A percentile compares a stretch with the other conserved stretches of the same genome.
Evolutionary conservation across 2,797 vertebrate species (phyloP).

Genomic region (Ctenosaura bakeri): DNA sequence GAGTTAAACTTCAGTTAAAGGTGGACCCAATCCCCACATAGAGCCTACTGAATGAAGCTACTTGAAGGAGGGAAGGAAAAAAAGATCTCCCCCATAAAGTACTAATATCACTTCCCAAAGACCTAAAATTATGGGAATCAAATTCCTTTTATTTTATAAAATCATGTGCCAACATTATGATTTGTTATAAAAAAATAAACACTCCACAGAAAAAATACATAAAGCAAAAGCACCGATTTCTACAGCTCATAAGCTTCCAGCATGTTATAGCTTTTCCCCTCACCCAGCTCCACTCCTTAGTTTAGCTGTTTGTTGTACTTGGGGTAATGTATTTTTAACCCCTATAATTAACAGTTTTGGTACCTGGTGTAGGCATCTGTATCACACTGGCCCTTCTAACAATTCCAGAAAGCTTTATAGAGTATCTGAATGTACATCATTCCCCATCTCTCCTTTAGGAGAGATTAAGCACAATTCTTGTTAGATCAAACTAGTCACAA

Average conservation of each 20-base stretch:
- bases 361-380: constrained; percentile 11
- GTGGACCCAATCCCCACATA: neutral
- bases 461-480: constrained; percentile 20
- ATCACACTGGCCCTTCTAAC: neutral
- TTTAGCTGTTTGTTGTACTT: constrained; percentile 54
- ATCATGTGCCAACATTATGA: constrained; percentile 66
- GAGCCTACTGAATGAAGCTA: constrained; percentile 36
- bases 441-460: constrained; percentile 9
- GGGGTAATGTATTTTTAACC: constrained; percentile 19
- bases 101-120: constrained; percentile 45
- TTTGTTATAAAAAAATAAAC: constrained; percentile 76
- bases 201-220: constrained; percentile 69
- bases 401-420: constrained; percentile 20
- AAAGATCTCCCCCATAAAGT: constrained; percentile 17
- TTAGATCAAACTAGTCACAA: constrained; percentile 47
- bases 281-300: constrained; percentile 55
- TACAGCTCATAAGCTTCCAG: constrained; percentile 74
- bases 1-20: constrained; percentile 8
- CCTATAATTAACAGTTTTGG: neutral
- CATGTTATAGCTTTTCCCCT: constrained; percentile 50
- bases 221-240: constrained; percentile 75
- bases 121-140: constrained; percentile 48
- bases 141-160: constrained; percentile 58
- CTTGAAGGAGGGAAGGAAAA: neutral
- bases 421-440: constrained; percentile 5